phyloP scores from a whole-genome alignment of 2,888 invertebrate species.

The Argynnis bischoffii region DNA sequence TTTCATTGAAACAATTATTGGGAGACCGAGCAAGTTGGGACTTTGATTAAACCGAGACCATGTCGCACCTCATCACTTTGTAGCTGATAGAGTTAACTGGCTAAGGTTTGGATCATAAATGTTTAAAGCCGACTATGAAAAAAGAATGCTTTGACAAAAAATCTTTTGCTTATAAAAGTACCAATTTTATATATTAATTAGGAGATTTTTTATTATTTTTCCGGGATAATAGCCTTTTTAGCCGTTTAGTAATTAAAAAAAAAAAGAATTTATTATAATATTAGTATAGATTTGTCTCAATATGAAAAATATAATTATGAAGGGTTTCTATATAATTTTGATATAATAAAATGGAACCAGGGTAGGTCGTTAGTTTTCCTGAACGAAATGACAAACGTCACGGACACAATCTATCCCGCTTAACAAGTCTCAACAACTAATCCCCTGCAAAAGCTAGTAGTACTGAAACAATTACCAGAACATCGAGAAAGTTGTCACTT shows the following conservation, averaged over 20 bases:
- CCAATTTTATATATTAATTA: too few species aligned
- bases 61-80: conserved; percentile 11
- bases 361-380: not conserved
- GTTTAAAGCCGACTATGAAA: too few species aligned
- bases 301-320: too few species aligned
- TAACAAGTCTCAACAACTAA: conserved; percentile 48
- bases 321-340: not conserved
- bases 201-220: not conserved
- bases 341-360: too few species aligned
- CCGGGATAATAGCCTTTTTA: too few species aligned
- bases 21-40: conserved; percentile 1
- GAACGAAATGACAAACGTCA: conserved; percentile 9
- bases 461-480: conserved; percentile 60
- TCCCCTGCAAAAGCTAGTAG: conserved; percentile 45
- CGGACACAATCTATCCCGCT: conserved; percentile 37
- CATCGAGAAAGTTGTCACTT: conserved; percentile 59
- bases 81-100: not conserved
- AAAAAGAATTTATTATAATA: too few species aligned
- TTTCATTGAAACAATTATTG: conserved; percentile 10
- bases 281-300: too few species aligned
- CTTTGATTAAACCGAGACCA: conserved; percentile 15
- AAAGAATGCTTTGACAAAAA: too few species aligned
- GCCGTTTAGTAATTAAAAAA: too few species aligned
- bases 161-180: too few species aligned
- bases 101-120: not conserved